Evolutionary conservation across 2,888 invertebrate species (phyloP).

Genomic region (Lepetodrilus schrolli): DNA sequence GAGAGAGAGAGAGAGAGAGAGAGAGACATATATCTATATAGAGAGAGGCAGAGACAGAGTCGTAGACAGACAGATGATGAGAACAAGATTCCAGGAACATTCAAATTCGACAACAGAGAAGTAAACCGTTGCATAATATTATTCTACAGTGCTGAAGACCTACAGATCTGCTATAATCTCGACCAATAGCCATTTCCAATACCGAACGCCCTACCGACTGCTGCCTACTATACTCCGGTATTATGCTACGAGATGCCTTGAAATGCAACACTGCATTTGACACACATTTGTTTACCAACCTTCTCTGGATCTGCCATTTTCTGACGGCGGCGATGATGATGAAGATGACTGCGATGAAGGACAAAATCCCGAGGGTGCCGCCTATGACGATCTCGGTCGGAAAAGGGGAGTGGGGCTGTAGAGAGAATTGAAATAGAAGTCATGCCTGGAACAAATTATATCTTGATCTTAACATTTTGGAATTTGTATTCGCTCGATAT

Average conservation of each 20-base stretch:
- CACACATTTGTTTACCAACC: no score
- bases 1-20: no score
- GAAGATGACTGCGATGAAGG: slow-evolving; percentile 35
- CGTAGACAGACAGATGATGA: no score
- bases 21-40: no score
- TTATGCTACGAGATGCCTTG: not conserved
- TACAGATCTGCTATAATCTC: no score
- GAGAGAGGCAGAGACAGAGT: no score
- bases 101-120: not conserved
- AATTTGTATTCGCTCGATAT: no score
- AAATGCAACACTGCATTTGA: no score
- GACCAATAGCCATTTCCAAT: not conserved
- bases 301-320: slow-evolving; percentile 36
- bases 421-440: not conserved
- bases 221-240: not conserved
- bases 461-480: no score
- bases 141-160: no score
- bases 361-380: slow-evolving; percentile 39
- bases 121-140: no score
- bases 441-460: not conserved
- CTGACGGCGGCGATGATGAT: slow-evolving; percentile 36
- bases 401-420: slow-evolving; percentile 21
- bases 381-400: slow-evolving; percentile 42
- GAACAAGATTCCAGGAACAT: no score
- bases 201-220: not conserved